Evolutionary conservation across 2,797 vertebrate species (phyloP).

Genomic region (Alca torda): DNA sequence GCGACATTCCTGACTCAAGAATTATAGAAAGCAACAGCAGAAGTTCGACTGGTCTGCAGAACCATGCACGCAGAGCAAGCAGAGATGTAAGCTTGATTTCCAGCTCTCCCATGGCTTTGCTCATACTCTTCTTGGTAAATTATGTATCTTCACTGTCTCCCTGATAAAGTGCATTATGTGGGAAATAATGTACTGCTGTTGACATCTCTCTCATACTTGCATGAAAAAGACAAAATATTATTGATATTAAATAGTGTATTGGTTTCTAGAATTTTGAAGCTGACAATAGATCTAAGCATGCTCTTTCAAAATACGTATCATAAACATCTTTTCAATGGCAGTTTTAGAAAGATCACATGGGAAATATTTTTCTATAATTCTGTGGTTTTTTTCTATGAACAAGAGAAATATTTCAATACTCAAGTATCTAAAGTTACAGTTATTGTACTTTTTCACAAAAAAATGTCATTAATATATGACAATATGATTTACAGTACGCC

Average conservation of each 20-base stretch:
- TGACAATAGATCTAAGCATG: background rate
- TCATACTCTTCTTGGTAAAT: background rate
- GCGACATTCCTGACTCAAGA: background rate
- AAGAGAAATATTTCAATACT: background rate
- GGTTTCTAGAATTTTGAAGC: background rate
- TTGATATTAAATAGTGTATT: background rate
- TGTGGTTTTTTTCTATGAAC: background rate
- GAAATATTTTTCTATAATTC: background rate
- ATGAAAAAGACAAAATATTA: background rate
- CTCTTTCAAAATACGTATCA: background rate
- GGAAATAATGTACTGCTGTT: background rate
- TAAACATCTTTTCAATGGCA: background rate
- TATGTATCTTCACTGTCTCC: background rate
- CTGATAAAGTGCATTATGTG: background rate
- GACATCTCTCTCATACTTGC: background rate
- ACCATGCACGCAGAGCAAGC: rapidly evolving
- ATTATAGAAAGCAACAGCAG: background rate
- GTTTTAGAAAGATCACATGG: background rate
- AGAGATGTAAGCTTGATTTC: background rate
- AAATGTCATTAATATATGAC: background rate
- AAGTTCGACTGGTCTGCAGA: background rate
- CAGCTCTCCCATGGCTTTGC: background rate
- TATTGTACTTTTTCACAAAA: background rate
- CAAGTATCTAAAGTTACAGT: background rate
- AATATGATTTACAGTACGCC: background rate